Conservation (phyloP, 1,140 invertebrate species). For the Ostrea edulis region DNA sequence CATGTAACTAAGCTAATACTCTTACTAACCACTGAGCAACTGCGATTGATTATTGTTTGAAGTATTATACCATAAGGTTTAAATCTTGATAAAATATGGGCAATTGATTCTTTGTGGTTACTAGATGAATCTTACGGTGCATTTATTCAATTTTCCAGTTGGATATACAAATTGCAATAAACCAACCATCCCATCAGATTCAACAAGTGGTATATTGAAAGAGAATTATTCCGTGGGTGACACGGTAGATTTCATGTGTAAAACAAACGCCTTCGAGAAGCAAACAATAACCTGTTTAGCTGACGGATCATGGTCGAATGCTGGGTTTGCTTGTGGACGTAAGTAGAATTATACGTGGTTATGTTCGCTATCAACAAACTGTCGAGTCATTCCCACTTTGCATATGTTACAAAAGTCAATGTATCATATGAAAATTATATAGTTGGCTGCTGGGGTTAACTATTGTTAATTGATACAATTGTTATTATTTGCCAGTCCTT, state of each 20-base stretch:
- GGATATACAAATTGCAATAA: background rate
- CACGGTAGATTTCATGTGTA: background rate
- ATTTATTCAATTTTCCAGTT: background rate
- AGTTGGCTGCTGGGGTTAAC: background rate
- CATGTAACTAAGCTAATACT: no score
- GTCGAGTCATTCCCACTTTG: background rate
- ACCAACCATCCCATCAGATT: background rate
- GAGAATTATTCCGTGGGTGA: background rate
- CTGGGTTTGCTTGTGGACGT: constrained; percentile 20
- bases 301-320: background rate
- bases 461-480: no score
- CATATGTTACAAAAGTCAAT: background rate
- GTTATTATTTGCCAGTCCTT: no score
- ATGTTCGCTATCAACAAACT: background rate
- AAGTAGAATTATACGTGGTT: background rate
- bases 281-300: constrained; percentile 12
- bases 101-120: no score
- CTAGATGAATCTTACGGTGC: no score
- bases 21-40: no score
- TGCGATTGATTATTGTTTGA: no score
- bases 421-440: background rate
- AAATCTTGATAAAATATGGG: no score
- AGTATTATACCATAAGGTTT: no score
- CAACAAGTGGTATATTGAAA: background rate
- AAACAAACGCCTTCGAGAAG: background rate